phyloP scores from a whole-genome alignment of 2,888 invertebrate genomes.

The Corythucha ciliata region DNA sequence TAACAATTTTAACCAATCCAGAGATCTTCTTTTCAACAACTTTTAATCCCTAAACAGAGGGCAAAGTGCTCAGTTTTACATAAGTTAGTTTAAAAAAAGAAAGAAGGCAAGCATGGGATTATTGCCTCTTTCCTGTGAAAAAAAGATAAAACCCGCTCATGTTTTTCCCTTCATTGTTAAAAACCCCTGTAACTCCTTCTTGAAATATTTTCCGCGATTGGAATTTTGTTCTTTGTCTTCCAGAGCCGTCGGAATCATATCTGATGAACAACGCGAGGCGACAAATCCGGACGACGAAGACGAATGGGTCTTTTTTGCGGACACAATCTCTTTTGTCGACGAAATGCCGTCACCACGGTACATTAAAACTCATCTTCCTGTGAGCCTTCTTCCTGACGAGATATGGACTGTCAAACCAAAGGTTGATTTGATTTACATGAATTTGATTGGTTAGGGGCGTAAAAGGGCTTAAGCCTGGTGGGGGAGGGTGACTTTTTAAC shows the following conservation, averaged over 20 bases:
- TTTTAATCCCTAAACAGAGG: no score
- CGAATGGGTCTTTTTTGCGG: slow-evolving; percentile 33
- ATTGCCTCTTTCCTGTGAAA: no score
- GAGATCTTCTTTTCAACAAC: no score
- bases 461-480: no score
- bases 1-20: no score
- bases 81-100: no score
- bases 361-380: slow-evolving; percentile 35
- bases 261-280: slow-evolving; percentile 28
- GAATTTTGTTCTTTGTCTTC: slow-evolving; percentile 11
- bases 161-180: no score
- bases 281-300: slow-evolving; percentile 32
- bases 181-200: neutral
- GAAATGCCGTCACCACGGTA: slow-evolving; percentile 32
- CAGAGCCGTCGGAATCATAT: slow-evolving; percentile 33
- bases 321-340: slow-evolving; percentile 33
- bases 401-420: slow-evolving; percentile 35
- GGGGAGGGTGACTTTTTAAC: no score
- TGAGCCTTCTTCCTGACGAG: slow-evolving; percentile 32
- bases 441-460: neutral
- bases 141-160: no score
- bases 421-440: slow-evolving; percentile 20
- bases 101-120: no score
- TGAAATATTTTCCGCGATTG: neutral
- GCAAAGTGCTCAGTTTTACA: no score